Evolutionary conservation across 2,113 vertebrate genomes (phyloP).

Genomic region (Seriola rivoliana): DNA sequence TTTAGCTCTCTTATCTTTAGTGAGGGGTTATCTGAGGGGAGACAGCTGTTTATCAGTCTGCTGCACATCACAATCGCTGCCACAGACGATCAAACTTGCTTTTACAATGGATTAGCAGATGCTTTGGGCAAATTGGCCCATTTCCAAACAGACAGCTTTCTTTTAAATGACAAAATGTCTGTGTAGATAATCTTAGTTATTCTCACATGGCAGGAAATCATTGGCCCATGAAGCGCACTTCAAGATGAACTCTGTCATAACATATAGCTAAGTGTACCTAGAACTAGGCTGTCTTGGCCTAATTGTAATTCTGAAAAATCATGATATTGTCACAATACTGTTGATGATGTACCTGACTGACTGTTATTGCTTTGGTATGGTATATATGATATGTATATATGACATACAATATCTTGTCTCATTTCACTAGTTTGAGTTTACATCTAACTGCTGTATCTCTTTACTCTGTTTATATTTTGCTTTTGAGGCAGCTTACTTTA

Average conservation of each 20-base stretch:
- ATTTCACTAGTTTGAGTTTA: too few species aligned
- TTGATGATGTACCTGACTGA: too few species aligned
- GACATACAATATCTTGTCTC: too few species aligned
- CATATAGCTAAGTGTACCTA: background rate
- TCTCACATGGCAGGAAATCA: constrained; percentile 15
- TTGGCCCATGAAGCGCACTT: background rate
- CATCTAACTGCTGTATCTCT: too few species aligned
- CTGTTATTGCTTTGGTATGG: too few species aligned
- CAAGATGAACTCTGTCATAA: background rate
- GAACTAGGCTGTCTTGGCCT: background rate
- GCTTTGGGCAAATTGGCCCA: constrained; percentile 34
- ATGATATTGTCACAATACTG: too few species aligned
- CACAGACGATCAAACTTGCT: constrained; percentile 20
- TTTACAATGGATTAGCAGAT: constrained; percentile 36
- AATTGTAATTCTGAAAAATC: too few species aligned
- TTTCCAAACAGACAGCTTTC: constrained; percentile 16
- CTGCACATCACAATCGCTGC: constrained; percentile 45
- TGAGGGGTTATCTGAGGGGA: constrained; percentile 56
- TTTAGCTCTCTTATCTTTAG: constrained; percentile 28
- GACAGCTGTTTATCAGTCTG: constrained; percentile 69
- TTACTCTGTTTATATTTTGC: background rate
- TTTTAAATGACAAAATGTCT: background rate
- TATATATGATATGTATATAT: too few species aligned
- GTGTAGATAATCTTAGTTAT: background rate
- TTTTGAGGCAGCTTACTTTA: too few species aligned